Conservation (phyloP, 2,797 vertebrate genomes). For the Diplodus sargus region DNA sequence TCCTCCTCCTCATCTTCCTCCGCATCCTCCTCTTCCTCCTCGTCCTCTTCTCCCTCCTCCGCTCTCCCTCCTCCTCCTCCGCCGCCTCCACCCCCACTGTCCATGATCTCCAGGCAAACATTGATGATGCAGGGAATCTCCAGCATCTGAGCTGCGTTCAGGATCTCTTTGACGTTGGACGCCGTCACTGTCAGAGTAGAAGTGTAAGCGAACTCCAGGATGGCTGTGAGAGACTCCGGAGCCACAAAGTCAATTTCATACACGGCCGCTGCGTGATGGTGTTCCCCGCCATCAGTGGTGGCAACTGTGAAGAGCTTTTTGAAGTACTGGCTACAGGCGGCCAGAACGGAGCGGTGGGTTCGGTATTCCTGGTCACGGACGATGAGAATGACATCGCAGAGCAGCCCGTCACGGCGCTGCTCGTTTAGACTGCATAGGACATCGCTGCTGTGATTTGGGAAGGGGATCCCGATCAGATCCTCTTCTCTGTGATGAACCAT, state of each 20-base stretch:
- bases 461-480: constrained; percentile 98
- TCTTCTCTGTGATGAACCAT: constrained; percentile 95
- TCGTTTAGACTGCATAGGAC: constrained; percentile 96
- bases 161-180: constrained; percentile 95
- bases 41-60: constrained; percentile 82
- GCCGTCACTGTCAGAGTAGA: constrained; percentile 97
- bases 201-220: constrained; percentile 98
- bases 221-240: constrained; percentile 95
- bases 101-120: constrained; percentile 98
- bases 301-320: constrained; percentile 98
- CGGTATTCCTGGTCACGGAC: constrained; percentile 96
- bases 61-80: constrained; percentile 84
- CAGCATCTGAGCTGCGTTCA: constrained; percentile 94
- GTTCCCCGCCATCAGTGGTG: constrained; percentile 85
- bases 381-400: constrained; percentile 96
- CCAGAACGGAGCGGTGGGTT: constrained; percentile 95
- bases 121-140: constrained; percentile 98
- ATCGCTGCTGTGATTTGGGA: constrained; percentile 99
- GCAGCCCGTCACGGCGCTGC: constrained; percentile 93
- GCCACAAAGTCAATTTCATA: constrained; percentile 99
- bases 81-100: constrained; percentile 85
- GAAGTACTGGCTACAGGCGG: constrained; percentile 98
- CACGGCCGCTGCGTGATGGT: constrained; percentile 79
- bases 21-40: constrained; percentile 89
- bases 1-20: constrained; percentile 88